Evolutionary conservation across 2,113 vertebrate genomes (phyloP).

Genomic region (Meleagris gallopavo): DNA sequence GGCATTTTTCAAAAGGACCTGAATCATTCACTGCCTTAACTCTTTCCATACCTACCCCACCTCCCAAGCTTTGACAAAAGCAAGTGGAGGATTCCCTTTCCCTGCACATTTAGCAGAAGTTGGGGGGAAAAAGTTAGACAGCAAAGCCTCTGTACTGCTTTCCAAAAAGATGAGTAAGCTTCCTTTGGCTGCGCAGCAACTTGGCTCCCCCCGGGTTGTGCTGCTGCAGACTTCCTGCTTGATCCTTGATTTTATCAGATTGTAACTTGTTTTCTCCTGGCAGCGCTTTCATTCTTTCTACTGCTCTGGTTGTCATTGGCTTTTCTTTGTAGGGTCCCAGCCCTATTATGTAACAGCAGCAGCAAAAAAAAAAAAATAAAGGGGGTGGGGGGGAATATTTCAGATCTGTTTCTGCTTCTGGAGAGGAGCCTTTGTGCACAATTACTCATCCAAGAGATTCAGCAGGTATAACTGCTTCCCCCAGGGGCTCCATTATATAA

Average conservation of each 20-base stretch:
- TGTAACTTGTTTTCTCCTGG: conserved; percentile 65
- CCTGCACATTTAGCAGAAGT: neutral
- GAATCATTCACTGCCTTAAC: neutral
- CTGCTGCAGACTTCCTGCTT: conserved; percentile 69
- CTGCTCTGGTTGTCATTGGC: conserved; percentile 4
- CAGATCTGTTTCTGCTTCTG: conserved; percentile 58
- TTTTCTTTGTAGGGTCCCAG: conserved; percentile 59
- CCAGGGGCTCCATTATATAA: conserved; percentile 74
- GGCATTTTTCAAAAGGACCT: neutral
- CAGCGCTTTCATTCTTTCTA: conserved; percentile 52
- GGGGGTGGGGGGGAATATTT: neutral
- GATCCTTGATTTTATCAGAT: conserved; percentile 64
- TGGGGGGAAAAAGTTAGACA: neutral
- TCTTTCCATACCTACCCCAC: neutral
- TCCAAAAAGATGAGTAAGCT: conserved; percentile 70
- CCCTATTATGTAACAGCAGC: conserved; percentile 54
- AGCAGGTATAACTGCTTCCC: conserved; percentile 76
- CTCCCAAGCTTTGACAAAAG: neutral
- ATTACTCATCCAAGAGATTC: conserved; percentile 75
- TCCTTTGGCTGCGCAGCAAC: conserved; percentile 57
- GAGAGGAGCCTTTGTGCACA: conserved; percentile 67
- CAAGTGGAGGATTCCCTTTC: conserved; percentile 52
- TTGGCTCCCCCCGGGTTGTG: conserved; percentile 56
- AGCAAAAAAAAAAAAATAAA: neutral
- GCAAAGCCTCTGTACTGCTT: conserved; percentile 46